These are phyloP conservation scores for Lysandra bellargus DNA, from an alignment of 2,888 invertebrate genomes.

Conservation along the genomic window DNA sequence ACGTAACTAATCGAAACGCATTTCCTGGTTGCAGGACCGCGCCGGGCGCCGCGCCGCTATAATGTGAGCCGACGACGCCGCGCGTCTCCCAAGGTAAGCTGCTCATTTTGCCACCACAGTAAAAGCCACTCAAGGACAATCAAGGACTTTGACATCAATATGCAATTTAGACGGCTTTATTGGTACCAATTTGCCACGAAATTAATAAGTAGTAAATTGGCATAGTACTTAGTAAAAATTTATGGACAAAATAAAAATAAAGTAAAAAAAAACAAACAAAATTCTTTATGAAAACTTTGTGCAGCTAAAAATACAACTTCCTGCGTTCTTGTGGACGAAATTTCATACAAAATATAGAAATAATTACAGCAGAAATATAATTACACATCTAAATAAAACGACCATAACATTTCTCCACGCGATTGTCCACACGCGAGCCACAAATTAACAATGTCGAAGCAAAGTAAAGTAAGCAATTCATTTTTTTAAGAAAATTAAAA, in stretches of 20 bases:
- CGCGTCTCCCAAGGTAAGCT: conserved; percentile 73
- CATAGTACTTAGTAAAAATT: too few relatives aligned
- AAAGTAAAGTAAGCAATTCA: conserved; percentile 10
- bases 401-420: conserved; percentile 21
- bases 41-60: conserved; percentile 60
- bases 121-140: conserved; percentile 38
- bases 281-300: not conserved
- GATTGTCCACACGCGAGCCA: conserved; percentile 14
- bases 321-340: not conserved
- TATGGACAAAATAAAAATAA: too few relatives aligned
- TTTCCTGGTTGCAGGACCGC: conserved; percentile 62
- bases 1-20: conserved; percentile 38
- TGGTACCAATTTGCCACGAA: not conserved
- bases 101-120: conserved; percentile 46
- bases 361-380: conserved; percentile 13
- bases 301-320: not conserved
- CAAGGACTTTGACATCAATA: conserved; percentile 34
- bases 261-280: too few relatives aligned
- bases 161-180: not conserved
- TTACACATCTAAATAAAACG: conserved; percentile 18
- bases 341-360: not conserved
- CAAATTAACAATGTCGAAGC: conserved; percentile 17
- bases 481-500: not conserved
- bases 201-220: too few relatives aligned
- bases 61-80: conserved; percentile 75